These are phyloP conservation scores for Mycalesis mineus DNA, from an alignment of 2,888 invertebrate genomes.

Conservation along the genomic window DNA sequence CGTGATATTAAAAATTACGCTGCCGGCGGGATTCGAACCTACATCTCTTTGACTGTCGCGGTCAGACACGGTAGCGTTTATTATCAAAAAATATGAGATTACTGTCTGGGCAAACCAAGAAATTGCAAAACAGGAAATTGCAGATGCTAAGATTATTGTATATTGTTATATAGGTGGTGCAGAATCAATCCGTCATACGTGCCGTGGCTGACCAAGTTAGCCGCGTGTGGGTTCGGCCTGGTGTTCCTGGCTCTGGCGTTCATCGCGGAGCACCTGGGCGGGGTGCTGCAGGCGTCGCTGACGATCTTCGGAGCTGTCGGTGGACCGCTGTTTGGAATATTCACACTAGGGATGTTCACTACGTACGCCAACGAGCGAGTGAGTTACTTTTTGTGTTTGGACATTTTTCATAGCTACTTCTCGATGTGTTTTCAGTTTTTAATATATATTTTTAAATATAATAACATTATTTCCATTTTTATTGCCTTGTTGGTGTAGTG, in stretches of 20 bases:
- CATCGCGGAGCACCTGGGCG: constrained; percentile 88
- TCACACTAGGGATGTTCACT: constrained; percentile 90
- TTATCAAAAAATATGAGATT: too few species aligned
- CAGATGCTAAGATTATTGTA: too few species aligned
- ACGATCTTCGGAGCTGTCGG: constrained; percentile 93
- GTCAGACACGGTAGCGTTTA: too few species aligned
- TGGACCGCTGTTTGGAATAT: constrained; percentile 91
- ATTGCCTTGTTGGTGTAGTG: too few species aligned
- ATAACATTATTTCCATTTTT: too few species aligned
- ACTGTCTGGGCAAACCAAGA: too few species aligned
- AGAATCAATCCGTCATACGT: constrained; percentile 50
- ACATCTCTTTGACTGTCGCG: too few species aligned
- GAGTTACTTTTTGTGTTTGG: constrained; percentile 32
- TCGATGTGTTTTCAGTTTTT: too few species aligned
- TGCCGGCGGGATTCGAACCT: too few species aligned
- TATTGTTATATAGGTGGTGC: constrained; percentile 49
- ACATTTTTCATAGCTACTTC: too few species aligned
- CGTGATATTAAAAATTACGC: too few species aligned
- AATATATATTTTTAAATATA: background rate
- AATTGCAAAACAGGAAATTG: too few species aligned
- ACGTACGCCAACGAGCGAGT: constrained; percentile 84
- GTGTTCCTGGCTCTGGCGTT: constrained; percentile 89
- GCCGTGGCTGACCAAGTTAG: constrained; percentile 80
- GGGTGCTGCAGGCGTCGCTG: constrained; percentile 89
- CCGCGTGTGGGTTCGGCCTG: constrained; percentile 85